Evolutionary conservation across 1,140 invertebrate genomes (phyloP), one percentile per base, ranked within the genome.

Genomic region (Neocloeon triangulifer): DNA sequence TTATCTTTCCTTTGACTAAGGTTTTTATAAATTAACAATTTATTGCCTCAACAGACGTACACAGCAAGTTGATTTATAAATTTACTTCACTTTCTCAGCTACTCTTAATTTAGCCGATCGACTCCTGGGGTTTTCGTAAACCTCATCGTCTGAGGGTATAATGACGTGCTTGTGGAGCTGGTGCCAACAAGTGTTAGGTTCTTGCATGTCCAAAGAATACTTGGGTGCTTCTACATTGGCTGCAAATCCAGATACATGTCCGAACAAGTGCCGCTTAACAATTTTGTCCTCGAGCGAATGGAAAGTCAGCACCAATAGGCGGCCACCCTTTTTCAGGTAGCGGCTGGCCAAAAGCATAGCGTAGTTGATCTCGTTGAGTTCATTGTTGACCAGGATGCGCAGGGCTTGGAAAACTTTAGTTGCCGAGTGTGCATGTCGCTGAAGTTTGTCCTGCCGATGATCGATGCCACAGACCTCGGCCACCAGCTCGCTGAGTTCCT

Each of bases 211-310:
- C 8, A 72, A 61, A 10, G 53, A 51, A 42, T 70, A 80, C 43
- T 67, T 73, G 10, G 77, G 46, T 0, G 74, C 64, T 5, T 75
- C 42, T 4, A 56, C 55, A 50, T 73, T 77, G 8, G 66, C 62
- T 13, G 60, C 43, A 39, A 69, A 65, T 38, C 77, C 67, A 14
- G 66, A 55, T 25, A 79, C 58, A 45, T 80, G 72, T 1, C 77
- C 80, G 29, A 64, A 55, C 18, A 97, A 61, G 53, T 94, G 84
- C 19, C 82, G 58, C 54, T 96, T 95, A 0, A 94, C 70, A 37
- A 96, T 82, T n/a, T 74, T 74, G 54, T 96, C 89, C 62, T 97
- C 91, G 15, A 94, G 53, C 1, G 81, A 89, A 55, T 94, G 88
- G 53, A 94, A 95, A 4, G 77, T 71, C 5, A 96, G 66, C 2